Base-by-base conservation (phyloP, 2,113 vertebrate genomes). In the Pelvicachromis taeniatus region DNA sequence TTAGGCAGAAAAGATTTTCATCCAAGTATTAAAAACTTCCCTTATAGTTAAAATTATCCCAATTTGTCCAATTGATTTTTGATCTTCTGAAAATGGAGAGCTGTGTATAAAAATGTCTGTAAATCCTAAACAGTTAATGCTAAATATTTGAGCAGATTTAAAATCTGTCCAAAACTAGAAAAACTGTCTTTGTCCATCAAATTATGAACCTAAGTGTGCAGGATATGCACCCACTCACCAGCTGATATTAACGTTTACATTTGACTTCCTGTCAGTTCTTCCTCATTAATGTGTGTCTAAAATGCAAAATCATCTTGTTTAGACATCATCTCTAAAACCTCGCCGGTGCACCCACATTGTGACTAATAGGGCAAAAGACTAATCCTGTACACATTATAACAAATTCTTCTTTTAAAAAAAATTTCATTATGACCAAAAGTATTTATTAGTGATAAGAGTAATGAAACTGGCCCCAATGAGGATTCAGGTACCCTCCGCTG, bases 301-400 rank as follows among this genome's bases (percentile, higher is more conserved):
- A 81, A 82, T 19, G 10, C 12, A 78, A 42, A 70, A 17, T 52
- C 70, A 54, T 70, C 54, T 85, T 86, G 85, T 87, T 87, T 78
- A 83, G 80, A 89, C 45, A 33, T 54, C 12, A 54, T 68, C 81
- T 82, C 19, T 58, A 14, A 89, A 92, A 61, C 35, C 86, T 82
- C 81, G 89, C 56, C 42, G 92, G 59, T 63, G 81, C 91, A 61
- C 90, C 90, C 93, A 95, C 93, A 89, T 84, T 85, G 89, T 92
- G 92, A 95, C 83, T 92, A 94, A 93, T 23, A 89, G 79, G 81
- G 83, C 88, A 81, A 89, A 75, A 87, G 83, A 86, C 70, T 65
- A 90, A 92, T 91, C 90, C 85, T 92, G 95, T 93, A 91, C 92
- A 94, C 45, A 88, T 83, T 81, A 90, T 88, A 92, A 86, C 59